These are phyloP conservation scores for Microtus montanus DNA, from an alignment of 2,113 vertebrate genomes.

Conservation along the genomic window DNA sequence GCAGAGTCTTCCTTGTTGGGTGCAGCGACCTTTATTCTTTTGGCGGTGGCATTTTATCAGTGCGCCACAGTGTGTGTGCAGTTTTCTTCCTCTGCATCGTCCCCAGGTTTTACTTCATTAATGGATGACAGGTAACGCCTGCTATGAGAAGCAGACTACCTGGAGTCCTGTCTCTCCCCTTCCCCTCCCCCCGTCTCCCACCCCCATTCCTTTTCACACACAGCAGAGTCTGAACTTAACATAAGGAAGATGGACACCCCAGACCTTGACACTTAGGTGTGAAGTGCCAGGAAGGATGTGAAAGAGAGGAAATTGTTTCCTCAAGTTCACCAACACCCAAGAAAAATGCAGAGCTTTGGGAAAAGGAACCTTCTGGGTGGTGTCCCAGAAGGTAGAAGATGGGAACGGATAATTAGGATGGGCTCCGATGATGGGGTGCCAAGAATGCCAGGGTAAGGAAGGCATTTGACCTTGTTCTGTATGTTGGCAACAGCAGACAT, in stretches of 20 bases:
- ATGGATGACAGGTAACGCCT: too few species aligned
- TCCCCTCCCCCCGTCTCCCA: not conserved
- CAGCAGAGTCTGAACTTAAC: not conserved
- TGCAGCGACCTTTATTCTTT: not conserved
- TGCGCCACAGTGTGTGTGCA: too few species aligned
- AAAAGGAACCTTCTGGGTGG: not conserved
- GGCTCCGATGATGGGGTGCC: not conserved
- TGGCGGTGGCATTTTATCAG: not conserved
- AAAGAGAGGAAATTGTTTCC: not conserved
- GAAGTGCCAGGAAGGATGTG: fast-evolving
- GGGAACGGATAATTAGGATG: too few species aligned
- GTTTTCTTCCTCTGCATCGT: not conserved
- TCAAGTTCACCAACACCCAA: not conserved
- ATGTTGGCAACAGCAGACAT: too few species aligned
- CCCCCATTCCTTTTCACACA: too few species aligned
- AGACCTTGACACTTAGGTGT: not conserved
- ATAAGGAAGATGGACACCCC: fast-evolving
- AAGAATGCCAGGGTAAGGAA: not conserved
- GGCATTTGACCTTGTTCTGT: not conserved
- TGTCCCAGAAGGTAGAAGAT: not conserved
- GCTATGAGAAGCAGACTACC: too few species aligned
- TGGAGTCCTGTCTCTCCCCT: not conserved
- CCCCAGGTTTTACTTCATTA: not conserved
- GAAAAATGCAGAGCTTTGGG: not conserved
- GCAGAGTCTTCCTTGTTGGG: not conserved